Evolutionary conservation across 2,888 invertebrate genomes (phyloP).

Genomic region (Acheta domesticus): DNA sequence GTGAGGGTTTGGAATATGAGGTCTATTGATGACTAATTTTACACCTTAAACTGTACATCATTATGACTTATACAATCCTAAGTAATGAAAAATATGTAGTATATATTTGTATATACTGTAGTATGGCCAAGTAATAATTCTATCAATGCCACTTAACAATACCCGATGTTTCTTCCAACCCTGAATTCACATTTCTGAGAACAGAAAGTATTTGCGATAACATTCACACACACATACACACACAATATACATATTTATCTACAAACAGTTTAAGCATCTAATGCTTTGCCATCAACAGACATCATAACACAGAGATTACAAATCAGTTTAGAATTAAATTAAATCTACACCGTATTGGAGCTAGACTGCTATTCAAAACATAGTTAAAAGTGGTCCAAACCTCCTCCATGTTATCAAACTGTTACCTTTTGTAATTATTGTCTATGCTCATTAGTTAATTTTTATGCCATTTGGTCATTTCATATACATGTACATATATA

Average conservation of each 20-base stretch:
- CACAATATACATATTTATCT: no score
- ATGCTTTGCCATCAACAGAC: neutral
- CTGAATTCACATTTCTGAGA: no score
- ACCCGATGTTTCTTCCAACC: no score
- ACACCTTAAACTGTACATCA: neutral
- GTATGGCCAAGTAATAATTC: no score
- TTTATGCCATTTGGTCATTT: slow-evolving; percentile 27
- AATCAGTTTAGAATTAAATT: neutral
- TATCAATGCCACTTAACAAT: no score
- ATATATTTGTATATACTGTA: no score
- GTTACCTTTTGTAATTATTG: slow-evolving; percentile 27
- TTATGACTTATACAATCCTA: no score
- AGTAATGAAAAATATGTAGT: no score
- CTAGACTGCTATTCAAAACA: neutral
- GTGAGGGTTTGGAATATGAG: neutral
- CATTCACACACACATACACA: no score
- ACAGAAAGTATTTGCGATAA: no score
- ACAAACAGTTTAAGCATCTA: no score
- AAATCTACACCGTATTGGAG: neutral
- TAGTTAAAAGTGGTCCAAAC: slow-evolving; percentile 18
- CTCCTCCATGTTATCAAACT: slow-evolving; percentile 12
- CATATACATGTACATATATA: slow-evolving; percentile 26
- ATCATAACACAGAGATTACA: neutral
- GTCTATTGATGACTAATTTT: slow-evolving; percentile 24
- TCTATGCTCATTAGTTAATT: slow-evolving; percentile 25